Conservation (phyloP, 2,888 invertebrate genomes). For the Tiliacea aurago region DNA sequence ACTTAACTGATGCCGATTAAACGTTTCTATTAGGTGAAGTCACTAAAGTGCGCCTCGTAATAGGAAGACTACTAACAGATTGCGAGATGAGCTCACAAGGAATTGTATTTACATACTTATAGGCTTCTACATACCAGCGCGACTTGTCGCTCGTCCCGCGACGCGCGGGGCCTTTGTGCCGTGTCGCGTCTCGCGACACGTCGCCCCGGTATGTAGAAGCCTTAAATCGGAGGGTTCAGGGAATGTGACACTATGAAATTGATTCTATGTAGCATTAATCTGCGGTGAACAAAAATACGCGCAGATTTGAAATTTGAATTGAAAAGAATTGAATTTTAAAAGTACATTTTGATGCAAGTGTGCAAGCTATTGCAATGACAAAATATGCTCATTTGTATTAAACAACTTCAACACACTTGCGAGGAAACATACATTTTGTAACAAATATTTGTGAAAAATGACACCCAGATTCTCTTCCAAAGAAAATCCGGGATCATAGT, state of each 20-base stretch:
- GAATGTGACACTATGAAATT: not conserved
- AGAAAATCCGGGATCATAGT: no score
- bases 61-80: constrained; percentile 42
- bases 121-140: no score
- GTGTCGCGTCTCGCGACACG: no score
- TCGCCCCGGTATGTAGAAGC: no score
- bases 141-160: no score
- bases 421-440: not conserved
- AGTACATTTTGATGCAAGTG: not conserved
- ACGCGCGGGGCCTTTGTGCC: no score
- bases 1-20: constrained; percentile 43
- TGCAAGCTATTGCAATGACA: not conserved
- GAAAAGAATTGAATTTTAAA: no score
- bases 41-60: constrained; percentile 35
- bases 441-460: not conserved
- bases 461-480: not conserved
- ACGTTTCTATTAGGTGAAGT: constrained; percentile 42
- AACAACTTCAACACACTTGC: not conserved
- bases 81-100: constrained; percentile 23
- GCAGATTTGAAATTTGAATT: not conserved
- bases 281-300: not conserved
- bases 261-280: constrained; percentile 4
- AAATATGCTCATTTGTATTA: not conserved
- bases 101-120: constrained; percentile 15
- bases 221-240: constrained; percentile 7